Conservation (phyloP, 2,797 vertebrate genomes). For the Rhinogobio ventralis region DNA sequence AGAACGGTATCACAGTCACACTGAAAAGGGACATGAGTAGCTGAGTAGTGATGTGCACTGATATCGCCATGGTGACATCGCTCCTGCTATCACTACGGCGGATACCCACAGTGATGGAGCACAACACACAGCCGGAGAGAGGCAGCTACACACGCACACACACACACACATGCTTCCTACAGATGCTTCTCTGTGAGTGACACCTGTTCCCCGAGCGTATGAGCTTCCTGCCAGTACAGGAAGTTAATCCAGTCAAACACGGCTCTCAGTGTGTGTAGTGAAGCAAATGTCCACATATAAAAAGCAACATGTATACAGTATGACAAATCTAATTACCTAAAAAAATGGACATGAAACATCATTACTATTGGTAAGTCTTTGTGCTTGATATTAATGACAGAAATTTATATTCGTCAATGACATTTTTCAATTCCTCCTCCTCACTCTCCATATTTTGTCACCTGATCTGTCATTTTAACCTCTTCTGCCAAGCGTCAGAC, state of each 20-base stretch:
- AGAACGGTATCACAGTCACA: slow-evolving; percentile 54
- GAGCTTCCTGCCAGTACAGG: slow-evolving; percentile 73
- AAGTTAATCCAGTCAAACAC: slow-evolving; percentile 79
- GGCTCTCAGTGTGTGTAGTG: slow-evolving; percentile 14
- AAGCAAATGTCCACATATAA: slow-evolving; percentile 31
- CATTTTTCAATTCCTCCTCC: slow-evolving; percentile 85
- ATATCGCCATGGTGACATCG: slow-evolving; percentile 48
- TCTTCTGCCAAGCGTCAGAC: slow-evolving; percentile 51
- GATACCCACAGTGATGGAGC: slow-evolving; percentile 44
- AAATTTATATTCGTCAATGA: slow-evolving; percentile 64
- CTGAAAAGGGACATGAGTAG: slow-evolving; percentile 40
- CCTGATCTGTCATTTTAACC: slow-evolving; percentile 60
- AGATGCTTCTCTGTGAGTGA: slow-evolving; percentile 75
- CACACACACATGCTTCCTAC: slow-evolving; percentile 53
- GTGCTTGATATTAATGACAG: slow-evolving; percentile 14
- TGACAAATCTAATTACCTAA: not conserved
- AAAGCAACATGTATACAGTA: not conserved
- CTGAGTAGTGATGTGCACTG: slow-evolving; percentile 30
- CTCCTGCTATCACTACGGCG: slow-evolving; percentile 36
- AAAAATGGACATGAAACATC: not conserved
- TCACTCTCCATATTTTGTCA: slow-evolving; percentile 77
- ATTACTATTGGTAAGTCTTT: not conserved
- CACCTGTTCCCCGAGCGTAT: slow-evolving; percentile 80
- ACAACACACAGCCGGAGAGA: slow-evolving; percentile 47
- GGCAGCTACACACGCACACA: slow-evolving; percentile 41